phyloP scores from a whole-genome alignment of 2,113 vertebrate genomes.

The Cettia cetti region DNA sequence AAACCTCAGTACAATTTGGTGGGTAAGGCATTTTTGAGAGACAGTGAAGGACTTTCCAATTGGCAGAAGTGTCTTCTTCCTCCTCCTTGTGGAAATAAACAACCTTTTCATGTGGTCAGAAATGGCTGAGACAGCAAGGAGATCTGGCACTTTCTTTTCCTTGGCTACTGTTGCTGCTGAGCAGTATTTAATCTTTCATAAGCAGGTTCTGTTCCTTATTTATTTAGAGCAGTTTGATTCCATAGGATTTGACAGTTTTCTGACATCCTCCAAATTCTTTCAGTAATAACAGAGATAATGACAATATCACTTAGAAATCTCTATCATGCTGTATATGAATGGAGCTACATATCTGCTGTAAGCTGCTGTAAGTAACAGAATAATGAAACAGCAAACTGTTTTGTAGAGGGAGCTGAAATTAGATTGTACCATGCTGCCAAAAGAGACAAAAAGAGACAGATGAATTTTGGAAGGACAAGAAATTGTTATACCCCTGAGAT shows the following conservation, averaged over 20 bases:
- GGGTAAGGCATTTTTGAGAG: neutral
- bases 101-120: neutral
- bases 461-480: conserved; percentile 18
- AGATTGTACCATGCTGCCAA: neutral
- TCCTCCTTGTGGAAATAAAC: neutral
- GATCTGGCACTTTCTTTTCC: conserved; percentile 21
- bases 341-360: conserved; percentile 2
- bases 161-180: conserved; percentile 13
- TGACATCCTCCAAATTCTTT: conserved; percentile 44
- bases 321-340: neutral
- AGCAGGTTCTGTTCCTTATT: conserved; percentile 49
- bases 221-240: conserved; percentile 48
- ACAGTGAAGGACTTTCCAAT: neutral
- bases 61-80: neutral
- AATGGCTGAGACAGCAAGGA: conserved; percentile 10
- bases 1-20: neutral
- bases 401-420: conserved; percentile 35
- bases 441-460: conserved; percentile 9
- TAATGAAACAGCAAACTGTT: conserved; percentile 45
- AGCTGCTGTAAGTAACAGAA: conserved; percentile 22
- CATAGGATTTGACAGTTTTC: conserved; percentile 50
- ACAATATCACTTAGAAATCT: conserved; percentile 66
- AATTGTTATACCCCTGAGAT: neutral
- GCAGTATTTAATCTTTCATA: conserved; percentile 60
- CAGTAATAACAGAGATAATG: conserved; percentile 56